phyloP scores from a whole-genome alignment of 1,140 invertebrate species.

The Scylla paramamosain region DNA sequence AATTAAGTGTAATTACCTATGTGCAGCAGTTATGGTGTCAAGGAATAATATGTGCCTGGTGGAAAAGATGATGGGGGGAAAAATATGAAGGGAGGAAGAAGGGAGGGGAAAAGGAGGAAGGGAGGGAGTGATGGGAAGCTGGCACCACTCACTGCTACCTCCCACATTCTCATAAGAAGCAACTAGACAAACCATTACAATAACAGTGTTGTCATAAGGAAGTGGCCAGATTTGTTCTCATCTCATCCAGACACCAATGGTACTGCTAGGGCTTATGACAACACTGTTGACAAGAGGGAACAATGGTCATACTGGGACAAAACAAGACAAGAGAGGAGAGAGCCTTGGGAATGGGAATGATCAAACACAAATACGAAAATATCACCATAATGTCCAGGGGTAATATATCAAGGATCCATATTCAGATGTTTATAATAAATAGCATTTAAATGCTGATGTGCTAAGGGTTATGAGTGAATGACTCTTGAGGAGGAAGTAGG shows the following conservation, averaged over 20 bases:
- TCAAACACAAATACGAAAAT: slow-evolving; percentile 24
- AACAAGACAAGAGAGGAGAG: slow-evolving; percentile 54
- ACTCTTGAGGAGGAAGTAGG: not conserved
- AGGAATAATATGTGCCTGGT: not conserved
- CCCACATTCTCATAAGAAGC: slow-evolving; percentile 37
- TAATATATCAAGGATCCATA: slow-evolving; percentile 16
- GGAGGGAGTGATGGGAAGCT: not conserved
- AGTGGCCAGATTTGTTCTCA: not conserved
- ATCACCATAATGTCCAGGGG: not conserved
- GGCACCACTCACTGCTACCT: not conserved
- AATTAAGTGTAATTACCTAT: slow-evolving; percentile 18
- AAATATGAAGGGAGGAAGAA: not conserved
- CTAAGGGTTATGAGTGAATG: slow-evolving; percentile 48
- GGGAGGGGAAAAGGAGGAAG: not conserved
- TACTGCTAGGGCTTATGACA: slow-evolving; percentile 12
- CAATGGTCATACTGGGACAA: slow-evolving; percentile 27
- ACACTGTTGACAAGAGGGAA: slow-evolving; percentile 51
- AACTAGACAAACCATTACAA: slow-evolving; percentile 39
- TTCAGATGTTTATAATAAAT: slow-evolving; percentile 11
- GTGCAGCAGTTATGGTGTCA: not conserved
- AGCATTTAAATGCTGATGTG: slow-evolving; percentile 17
- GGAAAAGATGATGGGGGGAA: not conserved
- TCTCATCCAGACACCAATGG: not conserved
- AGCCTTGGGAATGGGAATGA: slow-evolving; percentile 47
- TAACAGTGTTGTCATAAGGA: slow-evolving; percentile 39